phyloP scores from a whole-genome alignment of 1,140 invertebrate genomes.

The Calephelis nemesis region DNA sequence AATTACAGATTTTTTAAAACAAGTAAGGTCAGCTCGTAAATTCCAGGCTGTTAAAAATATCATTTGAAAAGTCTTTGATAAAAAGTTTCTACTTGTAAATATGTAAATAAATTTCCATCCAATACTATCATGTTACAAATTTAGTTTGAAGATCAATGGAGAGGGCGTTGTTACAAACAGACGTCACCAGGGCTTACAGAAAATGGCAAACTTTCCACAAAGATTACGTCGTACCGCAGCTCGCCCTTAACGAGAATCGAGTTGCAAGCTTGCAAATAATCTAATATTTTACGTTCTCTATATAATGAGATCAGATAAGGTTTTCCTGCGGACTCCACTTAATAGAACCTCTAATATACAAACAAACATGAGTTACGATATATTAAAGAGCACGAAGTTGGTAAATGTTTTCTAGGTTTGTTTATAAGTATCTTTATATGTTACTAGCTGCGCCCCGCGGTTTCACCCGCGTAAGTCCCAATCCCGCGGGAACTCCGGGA shows the following conservation, averaged over 20 bases:
- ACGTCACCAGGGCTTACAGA: slow-evolving; percentile 10
- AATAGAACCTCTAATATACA: slow-evolving; percentile 16
- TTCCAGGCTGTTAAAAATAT: too few species aligned
- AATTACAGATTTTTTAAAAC: too few species aligned
- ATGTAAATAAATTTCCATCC: neutral
- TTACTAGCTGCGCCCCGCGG: too few species aligned
- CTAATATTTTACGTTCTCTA: slow-evolving; percentile 21
- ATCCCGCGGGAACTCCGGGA: too few species aligned
- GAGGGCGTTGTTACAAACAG: neutral
- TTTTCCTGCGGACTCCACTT: slow-evolving; percentile 20
- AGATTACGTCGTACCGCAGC: slow-evolving; percentile 5
- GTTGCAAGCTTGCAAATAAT: slow-evolving; percentile 27
- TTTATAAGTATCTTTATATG: too few species aligned
- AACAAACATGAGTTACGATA: neutral
- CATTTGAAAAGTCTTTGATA: too few species aligned
- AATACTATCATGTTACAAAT: neutral
- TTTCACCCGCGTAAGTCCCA: too few species aligned
- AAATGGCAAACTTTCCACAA: slow-evolving; percentile 16
- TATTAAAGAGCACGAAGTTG: too few species aligned
- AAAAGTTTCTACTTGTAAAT: too few species aligned
- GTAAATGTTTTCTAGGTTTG: too few species aligned
- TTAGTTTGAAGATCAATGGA: slow-evolving; percentile 14
- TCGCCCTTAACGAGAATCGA: slow-evolving; percentile 4
- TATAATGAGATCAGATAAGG: slow-evolving; percentile 15
- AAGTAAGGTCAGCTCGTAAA: too few species aligned